Percentiles rank a stretch among this genome's conserved stretches.
These are phyloP conservation scores for Aurelia coerulea DNA, from an alignment of 30 jellyfish, hydroid and myxozoan species.

Conservation along the genomic window DNA sequence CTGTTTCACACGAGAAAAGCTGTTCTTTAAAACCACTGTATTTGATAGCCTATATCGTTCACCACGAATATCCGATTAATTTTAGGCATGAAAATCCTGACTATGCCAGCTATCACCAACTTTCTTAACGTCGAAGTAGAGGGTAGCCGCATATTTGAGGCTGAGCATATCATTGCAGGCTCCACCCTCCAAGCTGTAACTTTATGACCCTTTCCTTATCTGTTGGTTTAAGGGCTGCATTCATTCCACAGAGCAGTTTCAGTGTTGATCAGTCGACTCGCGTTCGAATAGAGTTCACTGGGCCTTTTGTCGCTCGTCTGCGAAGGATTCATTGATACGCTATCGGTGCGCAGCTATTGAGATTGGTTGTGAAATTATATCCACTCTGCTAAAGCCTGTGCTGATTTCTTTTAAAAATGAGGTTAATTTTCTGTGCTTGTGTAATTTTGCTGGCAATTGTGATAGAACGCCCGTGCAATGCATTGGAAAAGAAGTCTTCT, in stretches of 20 bases:
- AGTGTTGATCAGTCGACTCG: constrained; percentile 12
- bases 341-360: too few relatives aligned
- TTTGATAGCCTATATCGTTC: background rate
- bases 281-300: too few relatives aligned
- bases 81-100: constrained; percentile 1
- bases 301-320: too few relatives aligned
- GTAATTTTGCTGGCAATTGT: background rate
- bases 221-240: background rate
- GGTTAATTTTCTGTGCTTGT: background rate
- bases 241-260: background rate
- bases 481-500: background rate
- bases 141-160: constrained; percentile 67
- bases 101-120: constrained; percentile 7
- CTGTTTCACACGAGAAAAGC: too few relatives aligned
- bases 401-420: too few relatives aligned
- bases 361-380: too few relatives aligned
- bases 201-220: constrained; percentile 22
- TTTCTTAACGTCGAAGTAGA: constrained; percentile 21
- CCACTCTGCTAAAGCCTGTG: too few relatives aligned
- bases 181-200: constrained; percentile 62
- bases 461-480: background rate
- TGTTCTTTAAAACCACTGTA: too few relatives aligned
- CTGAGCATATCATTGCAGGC: constrained; percentile 49
- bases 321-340: too few relatives aligned
- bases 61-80: constrained; percentile 16